These are phyloP conservation scores for Kryptolebias ocellatus DNA, from an alignment of 2,797 vertebrate species.

Conservation along the genomic window DNA sequence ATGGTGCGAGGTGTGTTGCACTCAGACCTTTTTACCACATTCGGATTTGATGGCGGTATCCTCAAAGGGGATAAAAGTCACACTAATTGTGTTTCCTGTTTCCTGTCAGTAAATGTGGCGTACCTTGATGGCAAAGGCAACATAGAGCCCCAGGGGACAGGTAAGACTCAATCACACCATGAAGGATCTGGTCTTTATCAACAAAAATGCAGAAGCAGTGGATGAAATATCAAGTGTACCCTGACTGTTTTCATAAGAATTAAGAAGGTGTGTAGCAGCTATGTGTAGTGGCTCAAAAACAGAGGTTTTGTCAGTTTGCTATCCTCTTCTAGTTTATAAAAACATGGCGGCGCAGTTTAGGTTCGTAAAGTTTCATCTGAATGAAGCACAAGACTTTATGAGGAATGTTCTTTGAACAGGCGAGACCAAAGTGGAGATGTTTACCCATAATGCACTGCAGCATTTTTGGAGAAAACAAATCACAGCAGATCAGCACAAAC, in stretches of 20 bases:
- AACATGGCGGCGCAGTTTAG: too few species aligned
- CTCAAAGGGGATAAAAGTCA: background rate
- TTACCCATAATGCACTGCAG: background rate
- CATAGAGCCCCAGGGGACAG: constrained; percentile 90
- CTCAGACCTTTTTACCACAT: background rate
- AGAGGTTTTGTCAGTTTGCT: too few species aligned
- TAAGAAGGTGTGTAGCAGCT: too few species aligned
- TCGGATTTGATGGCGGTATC: too few species aligned
- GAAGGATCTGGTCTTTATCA: background rate
- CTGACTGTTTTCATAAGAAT: too few species aligned
- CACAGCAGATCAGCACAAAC: too few species aligned
- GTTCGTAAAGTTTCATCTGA: background rate
- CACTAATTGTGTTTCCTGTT: constrained; percentile 2
- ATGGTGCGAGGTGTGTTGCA: constrained; percentile 83
- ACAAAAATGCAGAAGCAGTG: too few species aligned
- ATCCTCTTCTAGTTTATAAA: too few species aligned
- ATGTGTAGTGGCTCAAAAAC: too few species aligned
- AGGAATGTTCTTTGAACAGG: background rate
- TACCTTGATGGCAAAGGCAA: constrained; percentile 94
- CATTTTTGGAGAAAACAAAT: too few species aligned
- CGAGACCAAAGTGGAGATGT: background rate
- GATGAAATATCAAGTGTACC: too few species aligned
- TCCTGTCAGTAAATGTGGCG: constrained; percentile 86
- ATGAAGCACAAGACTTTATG: background rate
- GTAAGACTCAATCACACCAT: constrained; percentile 62